phyloP scores from a whole-genome alignment of 2,888 invertebrate genomes.

The Lydus trimaculatus region DNA sequence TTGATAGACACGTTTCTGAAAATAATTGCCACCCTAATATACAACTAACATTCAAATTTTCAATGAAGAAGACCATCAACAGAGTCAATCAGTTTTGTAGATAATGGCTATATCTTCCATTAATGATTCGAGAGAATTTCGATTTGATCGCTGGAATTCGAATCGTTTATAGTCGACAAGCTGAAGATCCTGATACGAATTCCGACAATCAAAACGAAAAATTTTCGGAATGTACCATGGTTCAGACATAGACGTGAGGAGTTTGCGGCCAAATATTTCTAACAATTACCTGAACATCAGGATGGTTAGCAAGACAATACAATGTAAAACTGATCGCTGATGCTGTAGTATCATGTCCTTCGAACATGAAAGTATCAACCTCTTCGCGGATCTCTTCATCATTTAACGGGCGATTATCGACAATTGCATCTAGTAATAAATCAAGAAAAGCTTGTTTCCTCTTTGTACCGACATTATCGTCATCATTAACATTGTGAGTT shows the following conservation, averaged over 20 bases:
- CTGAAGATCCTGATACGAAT: too few species aligned
- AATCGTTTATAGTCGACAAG: too few species aligned
- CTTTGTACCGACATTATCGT: conserved; percentile 61
- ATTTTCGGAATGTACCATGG: too few species aligned
- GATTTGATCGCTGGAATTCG: too few species aligned
- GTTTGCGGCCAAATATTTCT: background rate
- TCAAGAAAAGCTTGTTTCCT: conserved; percentile 73
- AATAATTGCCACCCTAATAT: too few species aligned
- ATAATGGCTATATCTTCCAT: too few species aligned
- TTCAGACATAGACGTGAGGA: too few species aligned
- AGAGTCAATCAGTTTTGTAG: too few species aligned
- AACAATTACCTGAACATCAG: conserved; percentile 38
- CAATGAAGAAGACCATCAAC: too few species aligned
- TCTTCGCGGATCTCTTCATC: conserved; percentile 70
- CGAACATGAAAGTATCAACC: conserved; percentile 77
- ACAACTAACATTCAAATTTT: too few species aligned
- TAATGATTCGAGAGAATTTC: too few species aligned
- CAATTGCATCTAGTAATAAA: conserved; percentile 67
- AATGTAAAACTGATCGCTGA: conserved; percentile 36
- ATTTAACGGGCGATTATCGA: conserved; percentile 66
- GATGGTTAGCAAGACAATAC: conserved; percentile 34
- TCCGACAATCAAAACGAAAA: too few species aligned
- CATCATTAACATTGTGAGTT: background rate
- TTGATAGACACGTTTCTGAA: conserved; percentile 28
- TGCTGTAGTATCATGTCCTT: conserved; percentile 44